Evolutionary conservation across 2,888 invertebrate species (phyloP).

Genomic region (Spilosoma lubricipeda): DNA sequence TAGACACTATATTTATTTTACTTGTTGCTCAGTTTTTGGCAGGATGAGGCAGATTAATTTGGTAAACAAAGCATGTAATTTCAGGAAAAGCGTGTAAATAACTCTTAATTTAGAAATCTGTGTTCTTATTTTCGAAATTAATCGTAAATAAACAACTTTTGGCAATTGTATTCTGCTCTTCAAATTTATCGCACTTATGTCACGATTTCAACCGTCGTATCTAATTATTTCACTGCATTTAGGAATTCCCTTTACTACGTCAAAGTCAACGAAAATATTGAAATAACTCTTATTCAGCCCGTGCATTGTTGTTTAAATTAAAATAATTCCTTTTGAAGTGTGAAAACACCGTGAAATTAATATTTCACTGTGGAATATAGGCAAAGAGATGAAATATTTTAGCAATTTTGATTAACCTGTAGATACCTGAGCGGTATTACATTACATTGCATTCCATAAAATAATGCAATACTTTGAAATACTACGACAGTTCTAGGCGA

Average conservation of each 20-base stretch:
- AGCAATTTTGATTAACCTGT: neutral
- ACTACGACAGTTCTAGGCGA: neutral
- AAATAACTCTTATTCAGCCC: slow-evolving; percentile 62
- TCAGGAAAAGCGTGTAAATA: neutral
- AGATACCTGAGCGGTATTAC: neutral
- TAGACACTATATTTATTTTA: no score
- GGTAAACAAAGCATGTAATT: neutral
- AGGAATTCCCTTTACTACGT: slow-evolving; percentile 79
- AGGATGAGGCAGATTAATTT: neutral
- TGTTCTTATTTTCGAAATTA: neutral
- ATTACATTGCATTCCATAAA: neutral
- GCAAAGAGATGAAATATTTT: slow-evolving; percentile 1
- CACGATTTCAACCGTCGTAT: slow-evolving; percentile 59
- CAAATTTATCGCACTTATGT: slow-evolving; percentile 40
- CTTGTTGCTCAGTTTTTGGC: no score
- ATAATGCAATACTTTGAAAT: neutral
- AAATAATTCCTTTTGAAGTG: slow-evolving; percentile 56
- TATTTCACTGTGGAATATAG: slow-evolving; percentile 20
- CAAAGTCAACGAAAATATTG: slow-evolving; percentile 77
- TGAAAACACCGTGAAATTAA: slow-evolving; percentile 16
- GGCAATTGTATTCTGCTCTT: neutral
- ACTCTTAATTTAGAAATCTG: neutral
- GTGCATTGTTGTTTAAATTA: slow-evolving; percentile 57
- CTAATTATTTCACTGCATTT: slow-evolving; percentile 83
- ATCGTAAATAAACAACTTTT: neutral